These are phyloP conservation scores for Cardiocondyla obscurior DNA, from an alignment of 1,140 invertebrate species.

Conservation along the genomic window DNA sequence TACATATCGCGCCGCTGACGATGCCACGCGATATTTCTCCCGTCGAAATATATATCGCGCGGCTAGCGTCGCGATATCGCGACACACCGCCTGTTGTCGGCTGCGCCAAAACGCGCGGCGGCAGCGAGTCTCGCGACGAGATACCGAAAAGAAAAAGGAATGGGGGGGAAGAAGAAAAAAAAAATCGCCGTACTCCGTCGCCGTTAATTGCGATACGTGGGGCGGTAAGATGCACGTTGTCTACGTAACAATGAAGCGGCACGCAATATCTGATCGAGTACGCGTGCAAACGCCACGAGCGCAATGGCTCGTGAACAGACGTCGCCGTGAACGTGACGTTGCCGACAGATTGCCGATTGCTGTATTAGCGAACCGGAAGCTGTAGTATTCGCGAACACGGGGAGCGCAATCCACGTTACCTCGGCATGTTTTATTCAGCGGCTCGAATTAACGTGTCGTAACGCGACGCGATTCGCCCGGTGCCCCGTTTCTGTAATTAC, in stretches of 20 bases:
- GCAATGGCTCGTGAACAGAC: conserved; percentile 27
- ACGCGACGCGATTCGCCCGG: conserved; percentile 10
- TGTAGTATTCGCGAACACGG: neutral
- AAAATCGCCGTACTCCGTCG: neutral
- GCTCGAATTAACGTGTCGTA: conserved; percentile 27
- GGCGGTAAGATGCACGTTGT: conserved; percentile 3
- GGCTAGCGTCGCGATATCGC: neutral
- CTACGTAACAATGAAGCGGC: conserved; percentile 34
- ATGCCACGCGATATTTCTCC: conserved; percentile 31
- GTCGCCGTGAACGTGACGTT: conserved; percentile 3
- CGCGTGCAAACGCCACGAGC: neutral
- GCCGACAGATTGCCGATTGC: conserved; percentile 37
- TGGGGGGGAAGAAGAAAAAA: too few relatives aligned
- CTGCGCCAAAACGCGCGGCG: neutral
- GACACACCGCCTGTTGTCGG: neutral
- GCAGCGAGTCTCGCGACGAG: neutral
- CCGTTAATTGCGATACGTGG: conserved; percentile 22
- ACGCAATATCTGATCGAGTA: conserved; percentile 29
- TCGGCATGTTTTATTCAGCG: conserved; percentile 37
- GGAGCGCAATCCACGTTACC: neutral
- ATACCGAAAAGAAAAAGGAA: neutral
- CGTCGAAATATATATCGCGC: conserved; percentile 20
- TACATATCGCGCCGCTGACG: conserved; percentile 57
- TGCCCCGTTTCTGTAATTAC: conserved; percentile 15
- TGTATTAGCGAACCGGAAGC: conserved; percentile 38